Evolutionary conservation across 1,140 invertebrate genomes (phyloP), one percentile per base, ranked within the genome.

Genomic region (Drosophila kurseongensis): DNA sequence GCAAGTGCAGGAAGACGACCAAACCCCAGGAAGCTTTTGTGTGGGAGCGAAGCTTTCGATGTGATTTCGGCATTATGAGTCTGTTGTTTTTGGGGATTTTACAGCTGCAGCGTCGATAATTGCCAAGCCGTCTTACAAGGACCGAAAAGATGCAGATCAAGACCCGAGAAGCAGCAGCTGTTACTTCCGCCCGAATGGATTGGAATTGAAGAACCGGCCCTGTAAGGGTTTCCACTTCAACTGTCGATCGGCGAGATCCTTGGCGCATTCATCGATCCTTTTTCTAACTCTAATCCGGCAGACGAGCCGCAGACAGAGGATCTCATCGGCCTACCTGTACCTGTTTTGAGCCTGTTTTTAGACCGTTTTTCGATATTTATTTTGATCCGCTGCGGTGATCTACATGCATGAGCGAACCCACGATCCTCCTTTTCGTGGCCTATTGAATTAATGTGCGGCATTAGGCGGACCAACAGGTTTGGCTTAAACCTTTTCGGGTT

Each of bases 31-130:
- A 82, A 52, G 48, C 59, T 80, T 75, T 56, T 88, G 83, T 86
- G 83, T 88, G 83, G 83, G 83, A 89, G 83, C 83, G 84, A 83
- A 88, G 79, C 84, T 88, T 88, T 88, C 38, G 67, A 66, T 69
- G 55, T 16, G 51, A 75, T 74, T 65, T 63, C 14, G 44, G 45
- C 47, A 50, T 71, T 29, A 48, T 71, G 50, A 16, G 23, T 44
- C 35, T 48, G 18, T 71, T 71, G 51, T 58, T 51, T 62, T 78
- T 72, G 48, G 82, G 38, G 51, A 65, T 73, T 79, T 86, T 86
- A 88, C 83, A 86, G 83, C 83, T 86, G 83, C 83, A 56, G 51
- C 73, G 14, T 57, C 50, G 59, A 88, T 86, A 86, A 86, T 88
- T 86, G 83, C 83, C 71, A 73, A 36, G 38, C 62, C 59, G 16